Percentiles rank a stretch among this genome's conserved stretches.
Conservation (phyloP, 1,140 invertebrate species). For the Aphelinus certus region DNA sequence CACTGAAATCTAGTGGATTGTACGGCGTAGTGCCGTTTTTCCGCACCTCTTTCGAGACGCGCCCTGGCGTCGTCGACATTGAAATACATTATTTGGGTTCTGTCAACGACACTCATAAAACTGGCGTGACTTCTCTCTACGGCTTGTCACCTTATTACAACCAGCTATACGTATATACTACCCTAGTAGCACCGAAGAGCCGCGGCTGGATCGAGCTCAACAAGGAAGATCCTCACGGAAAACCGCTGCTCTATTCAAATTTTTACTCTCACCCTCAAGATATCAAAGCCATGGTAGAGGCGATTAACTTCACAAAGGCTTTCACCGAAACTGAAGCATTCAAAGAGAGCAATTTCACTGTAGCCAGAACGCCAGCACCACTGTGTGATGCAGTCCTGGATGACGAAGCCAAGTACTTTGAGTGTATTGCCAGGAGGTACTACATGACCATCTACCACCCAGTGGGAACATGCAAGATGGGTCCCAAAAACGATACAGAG, state of each 20-base stretch:
- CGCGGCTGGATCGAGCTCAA: conserved; percentile 74
- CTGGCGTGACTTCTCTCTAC: not conserved
- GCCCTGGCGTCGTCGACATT: not conserved
- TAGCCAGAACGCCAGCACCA: not conserved
- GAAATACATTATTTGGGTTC: not conserved
- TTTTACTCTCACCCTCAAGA: conserved; percentile 74
- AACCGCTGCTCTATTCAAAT: conserved; percentile 82
- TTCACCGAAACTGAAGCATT: conserved; percentile 4
- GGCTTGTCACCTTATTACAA: not conserved
- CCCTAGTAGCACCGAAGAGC: conserved; percentile 77
- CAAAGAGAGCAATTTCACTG: not conserved
- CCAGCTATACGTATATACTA: conserved; percentile 57
- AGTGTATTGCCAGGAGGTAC: conserved; percentile 2
- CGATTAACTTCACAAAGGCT: conserved; percentile 48
- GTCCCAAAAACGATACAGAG: not conserved
- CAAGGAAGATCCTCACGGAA: conserved; percentile 73
- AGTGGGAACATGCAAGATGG: conserved; percentile 5
- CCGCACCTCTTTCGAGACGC: not conserved
- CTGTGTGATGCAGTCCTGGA: not conserved
- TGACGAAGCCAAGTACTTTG: not conserved
- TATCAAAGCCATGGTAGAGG: conserved; percentile 68
- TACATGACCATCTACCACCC: not conserved
- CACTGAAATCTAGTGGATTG: not conserved
- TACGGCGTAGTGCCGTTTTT: not conserved
- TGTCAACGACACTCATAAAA: not conserved